phyloP scores from a whole-genome alignment of 2,888 invertebrate genomes.

The Pachymerium ferrugineum region DNA sequence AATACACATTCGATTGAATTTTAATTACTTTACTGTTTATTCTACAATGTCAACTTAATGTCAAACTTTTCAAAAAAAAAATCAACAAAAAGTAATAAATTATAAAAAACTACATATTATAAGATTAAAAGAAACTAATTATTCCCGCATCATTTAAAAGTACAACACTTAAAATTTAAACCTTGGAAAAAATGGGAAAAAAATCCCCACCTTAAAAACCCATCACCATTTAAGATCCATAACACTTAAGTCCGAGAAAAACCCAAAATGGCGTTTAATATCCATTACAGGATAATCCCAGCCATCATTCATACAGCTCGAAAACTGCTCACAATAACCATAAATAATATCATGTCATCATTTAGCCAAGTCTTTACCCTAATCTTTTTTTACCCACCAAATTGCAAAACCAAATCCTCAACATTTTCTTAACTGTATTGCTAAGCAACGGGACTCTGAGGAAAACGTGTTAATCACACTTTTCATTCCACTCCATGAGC shows the following conservation, averaged over 20 bases:
- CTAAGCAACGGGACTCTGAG: not conserved
- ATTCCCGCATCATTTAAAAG: too few species aligned
- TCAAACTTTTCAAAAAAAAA: too few species aligned
- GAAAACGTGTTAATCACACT: not conserved
- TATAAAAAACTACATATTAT: too few species aligned
- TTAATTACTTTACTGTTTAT: too few species aligned
- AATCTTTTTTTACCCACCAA: not conserved
- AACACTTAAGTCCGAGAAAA: not conserved
- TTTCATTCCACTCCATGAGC: not conserved
- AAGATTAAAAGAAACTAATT: too few species aligned
- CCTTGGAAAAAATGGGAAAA: too few species aligned
- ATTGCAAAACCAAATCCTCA: not conserved
- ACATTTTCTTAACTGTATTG: not conserved
- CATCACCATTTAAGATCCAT: too few species aligned
- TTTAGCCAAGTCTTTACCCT: not conserved
- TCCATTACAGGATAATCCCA: not conserved
- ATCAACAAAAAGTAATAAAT: too few species aligned
- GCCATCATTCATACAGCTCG: not conserved
- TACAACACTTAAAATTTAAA: too few species aligned
- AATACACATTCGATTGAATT: too few species aligned
- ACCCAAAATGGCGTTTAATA: not conserved
- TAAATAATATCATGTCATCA: not conserved
- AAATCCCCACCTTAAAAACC: too few species aligned
- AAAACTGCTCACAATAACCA: not conserved
- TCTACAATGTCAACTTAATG: too few species aligned